Percentiles rank a stretch among this genome's conserved stretches.
These are phyloP conservation scores for Caerostris extrusa DNA, from an alignment of 1,140 invertebrate genomes.

Conservation along the genomic window DNA sequence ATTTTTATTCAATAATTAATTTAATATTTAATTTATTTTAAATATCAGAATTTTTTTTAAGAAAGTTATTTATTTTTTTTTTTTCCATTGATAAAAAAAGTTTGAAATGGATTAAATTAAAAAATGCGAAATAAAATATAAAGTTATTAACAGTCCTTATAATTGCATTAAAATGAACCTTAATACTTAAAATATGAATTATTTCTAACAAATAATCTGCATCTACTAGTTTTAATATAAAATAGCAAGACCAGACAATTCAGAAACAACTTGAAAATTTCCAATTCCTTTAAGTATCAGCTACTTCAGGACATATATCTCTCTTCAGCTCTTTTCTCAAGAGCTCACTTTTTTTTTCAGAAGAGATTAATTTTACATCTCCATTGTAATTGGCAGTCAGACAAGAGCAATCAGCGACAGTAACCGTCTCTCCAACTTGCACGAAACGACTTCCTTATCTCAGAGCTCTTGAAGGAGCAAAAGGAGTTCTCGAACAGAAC, in stretches of 20 bases:
- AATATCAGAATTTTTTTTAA: no score
- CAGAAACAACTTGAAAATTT: background rate
- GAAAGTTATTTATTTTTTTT: no score
- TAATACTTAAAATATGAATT: no score
- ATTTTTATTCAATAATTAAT: no score
- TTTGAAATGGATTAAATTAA: no score
- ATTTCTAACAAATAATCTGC: background rate
- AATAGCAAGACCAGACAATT: no score
- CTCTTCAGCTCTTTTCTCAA: background rate
- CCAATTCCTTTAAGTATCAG: background rate
- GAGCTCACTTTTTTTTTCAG: background rate
- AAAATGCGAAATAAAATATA: no score
- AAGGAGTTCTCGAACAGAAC: conserved; percentile 16
- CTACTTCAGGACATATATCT: background rate
- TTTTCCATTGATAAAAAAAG: no score
- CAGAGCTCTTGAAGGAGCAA: background rate
- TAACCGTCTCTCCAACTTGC: background rate
- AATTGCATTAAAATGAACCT: no score
- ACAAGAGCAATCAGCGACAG: conserved; percentile 39
- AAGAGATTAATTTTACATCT: conserved; percentile 32
- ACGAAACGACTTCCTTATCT: background rate
- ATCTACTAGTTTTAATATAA: background rate
- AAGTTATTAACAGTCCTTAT: no score
- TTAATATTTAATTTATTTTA: no score
- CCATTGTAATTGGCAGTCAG: background rate